These are phyloP conservation scores for Threskiornis aethiopicus DNA, from an alignment of 2,797 vertebrate species.

Conservation along the genomic window DNA sequence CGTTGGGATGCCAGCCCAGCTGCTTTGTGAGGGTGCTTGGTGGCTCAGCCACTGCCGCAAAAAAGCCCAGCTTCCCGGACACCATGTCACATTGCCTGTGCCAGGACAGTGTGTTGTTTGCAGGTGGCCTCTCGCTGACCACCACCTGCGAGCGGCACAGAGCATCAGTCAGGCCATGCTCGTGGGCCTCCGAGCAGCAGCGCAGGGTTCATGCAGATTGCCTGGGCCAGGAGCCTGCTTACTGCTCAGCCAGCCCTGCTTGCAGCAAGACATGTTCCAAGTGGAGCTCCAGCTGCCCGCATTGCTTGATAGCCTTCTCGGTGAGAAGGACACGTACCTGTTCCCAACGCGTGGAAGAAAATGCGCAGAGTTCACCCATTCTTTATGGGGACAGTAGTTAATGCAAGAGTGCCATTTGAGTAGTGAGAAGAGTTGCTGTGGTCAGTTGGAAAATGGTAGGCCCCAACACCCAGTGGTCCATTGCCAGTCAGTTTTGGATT, in stretches of 20 bases:
- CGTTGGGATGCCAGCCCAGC: not conserved
- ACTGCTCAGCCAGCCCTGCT: not conserved
- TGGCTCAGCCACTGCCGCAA: not conserved
- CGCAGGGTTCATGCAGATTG: not conserved
- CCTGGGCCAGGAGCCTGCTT: not conserved
- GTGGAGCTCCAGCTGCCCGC: not conserved
- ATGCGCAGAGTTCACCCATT: not conserved
- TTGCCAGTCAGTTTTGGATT: not conserved
- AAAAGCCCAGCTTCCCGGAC: not conserved
- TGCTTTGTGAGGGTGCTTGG: not conserved
- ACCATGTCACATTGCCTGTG: accelerated
- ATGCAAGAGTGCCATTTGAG: not conserved
- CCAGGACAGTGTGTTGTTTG: not conserved
- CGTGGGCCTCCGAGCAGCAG: not conserved
- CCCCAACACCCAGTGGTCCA: not conserved
- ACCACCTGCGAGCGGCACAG: not conserved
- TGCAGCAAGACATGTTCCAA: not conserved
- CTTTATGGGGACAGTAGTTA: not conserved
- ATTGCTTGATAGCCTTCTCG: not conserved
- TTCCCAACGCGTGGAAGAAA: not conserved
- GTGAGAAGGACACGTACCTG: not conserved
- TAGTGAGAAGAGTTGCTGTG: not conserved
- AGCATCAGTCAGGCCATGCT: not conserved
- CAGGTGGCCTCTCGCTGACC: not conserved
- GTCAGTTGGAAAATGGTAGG: not conserved